Evolutionary conservation across 2,113 vertebrate genomes (phyloP).

Genomic region (Furnarius figulus): DNA sequence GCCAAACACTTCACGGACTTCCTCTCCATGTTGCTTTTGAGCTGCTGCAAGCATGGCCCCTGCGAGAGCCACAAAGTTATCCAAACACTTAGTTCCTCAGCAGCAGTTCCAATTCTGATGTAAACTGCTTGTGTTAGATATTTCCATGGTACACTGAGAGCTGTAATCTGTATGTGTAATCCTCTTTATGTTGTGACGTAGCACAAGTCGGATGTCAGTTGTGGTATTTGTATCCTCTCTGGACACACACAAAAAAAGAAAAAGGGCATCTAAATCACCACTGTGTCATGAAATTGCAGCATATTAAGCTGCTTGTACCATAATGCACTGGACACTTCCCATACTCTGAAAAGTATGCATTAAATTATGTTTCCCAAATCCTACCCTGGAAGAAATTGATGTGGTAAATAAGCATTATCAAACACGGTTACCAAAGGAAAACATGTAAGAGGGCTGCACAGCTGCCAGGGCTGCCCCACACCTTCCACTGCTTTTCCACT

Average conservation of each 20-base stretch:
- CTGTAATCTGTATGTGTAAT: not conserved
- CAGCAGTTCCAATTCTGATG: not conserved
- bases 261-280: not conserved
- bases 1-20: not conserved
- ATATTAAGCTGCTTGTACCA: not conserved
- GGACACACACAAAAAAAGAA: not conserved
- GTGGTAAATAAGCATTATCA: not conserved
- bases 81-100: not conserved
- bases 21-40: not conserved
- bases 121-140: not conserved
- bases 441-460: not conserved
- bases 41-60: not conserved
- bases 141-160: not conserved
- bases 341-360: not conserved
- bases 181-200: not conserved
- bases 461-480: not conserved
- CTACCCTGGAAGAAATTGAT: not conserved
- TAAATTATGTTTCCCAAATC: not conserved
- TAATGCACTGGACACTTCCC: not conserved
- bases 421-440: not conserved
- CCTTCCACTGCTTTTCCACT: not conserved
- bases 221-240: not conserved
- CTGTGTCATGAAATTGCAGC: not conserved
- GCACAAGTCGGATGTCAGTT: not conserved
- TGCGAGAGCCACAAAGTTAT: accelerated